Evolutionary conservation across 2,888 invertebrate species (phyloP).

Genomic region (Gastracanthus pulcherrimus): DNA sequence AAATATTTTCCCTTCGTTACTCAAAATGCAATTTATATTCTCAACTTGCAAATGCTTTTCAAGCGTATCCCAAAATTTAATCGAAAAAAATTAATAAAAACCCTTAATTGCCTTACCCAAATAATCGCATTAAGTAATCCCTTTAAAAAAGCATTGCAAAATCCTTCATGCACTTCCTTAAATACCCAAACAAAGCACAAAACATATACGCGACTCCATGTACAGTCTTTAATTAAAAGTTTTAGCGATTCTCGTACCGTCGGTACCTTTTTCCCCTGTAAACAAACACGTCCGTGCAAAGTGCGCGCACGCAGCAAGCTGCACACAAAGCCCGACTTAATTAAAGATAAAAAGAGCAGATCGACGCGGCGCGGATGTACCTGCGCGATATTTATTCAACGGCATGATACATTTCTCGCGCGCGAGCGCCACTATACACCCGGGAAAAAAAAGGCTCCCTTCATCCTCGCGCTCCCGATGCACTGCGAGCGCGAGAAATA

Average conservation of each 20-base stretch:
- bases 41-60: too few relatives aligned
- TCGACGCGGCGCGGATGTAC: neutral
- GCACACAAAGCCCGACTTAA: constrained; percentile 14
- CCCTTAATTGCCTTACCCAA: too few relatives aligned
- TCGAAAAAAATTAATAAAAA: too few relatives aligned
- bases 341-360: constrained; percentile 42
- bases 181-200: too few relatives aligned
- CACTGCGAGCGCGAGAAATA: constrained; percentile 1
- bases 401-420: neutral
- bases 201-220: neutral
- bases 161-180: too few relatives aligned
- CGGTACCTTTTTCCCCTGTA: neutral
- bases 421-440: neutral
- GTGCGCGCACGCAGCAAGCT: neutral
- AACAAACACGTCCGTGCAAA: constrained; percentile 23
- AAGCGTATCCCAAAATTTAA: too few relatives aligned
- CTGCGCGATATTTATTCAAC: constrained; percentile 38
- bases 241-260: neutral
- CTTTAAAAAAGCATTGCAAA: too few relatives aligned
- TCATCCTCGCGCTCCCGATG: too few relatives aligned
- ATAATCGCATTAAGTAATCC: too few relatives aligned
- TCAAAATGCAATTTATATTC: too few relatives aligned
- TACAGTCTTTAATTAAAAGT: constrained; percentile 47
- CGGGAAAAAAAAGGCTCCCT: too few relatives aligned
- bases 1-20: too few relatives aligned